Evolutionary conservation across 2,113 vertebrate genomes (phyloP).

Genomic region (Scalopus aquaticus): DNA sequence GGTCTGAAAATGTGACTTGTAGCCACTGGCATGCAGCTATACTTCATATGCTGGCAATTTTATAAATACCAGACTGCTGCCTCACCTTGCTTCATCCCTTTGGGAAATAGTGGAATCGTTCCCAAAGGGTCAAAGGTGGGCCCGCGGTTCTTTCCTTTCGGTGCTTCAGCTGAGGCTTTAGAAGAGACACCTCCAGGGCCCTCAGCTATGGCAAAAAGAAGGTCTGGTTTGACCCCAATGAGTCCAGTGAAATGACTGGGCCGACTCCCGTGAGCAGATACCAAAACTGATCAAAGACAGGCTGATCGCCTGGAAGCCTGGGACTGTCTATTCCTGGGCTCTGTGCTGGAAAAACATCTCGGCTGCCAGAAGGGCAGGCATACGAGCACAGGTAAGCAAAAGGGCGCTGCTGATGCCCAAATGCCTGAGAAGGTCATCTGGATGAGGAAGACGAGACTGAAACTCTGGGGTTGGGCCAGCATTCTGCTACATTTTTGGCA

Average conservation of each 20-base stretch:
- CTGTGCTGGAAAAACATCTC: slow-evolving; percentile 90
- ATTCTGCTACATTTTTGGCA: not conserved
- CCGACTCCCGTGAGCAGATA: not conserved
- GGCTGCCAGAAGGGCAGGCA: slow-evolving; percentile 91
- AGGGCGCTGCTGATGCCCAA: slow-evolving; percentile 92
- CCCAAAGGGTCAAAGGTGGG: not conserved
- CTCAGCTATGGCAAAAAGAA: not conserved
- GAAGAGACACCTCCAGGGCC: not conserved
- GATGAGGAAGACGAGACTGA: slow-evolving; percentile 90
- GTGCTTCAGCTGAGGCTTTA: not conserved
- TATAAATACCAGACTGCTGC: not conserved
- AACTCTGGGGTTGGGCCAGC: not conserved
- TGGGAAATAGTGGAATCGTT: not conserved
- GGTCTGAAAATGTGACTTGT: not conserved
- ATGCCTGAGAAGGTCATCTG: slow-evolving; percentile 93
- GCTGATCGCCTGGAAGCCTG: not conserved
- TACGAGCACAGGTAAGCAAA: slow-evolving; percentile 91
- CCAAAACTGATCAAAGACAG: not conserved
- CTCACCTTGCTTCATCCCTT: not conserved
- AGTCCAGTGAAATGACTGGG: not conserved
- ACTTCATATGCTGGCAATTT: not conserved
- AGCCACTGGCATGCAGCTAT: not conserved
- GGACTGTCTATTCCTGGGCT: slow-evolving; percentile 90
- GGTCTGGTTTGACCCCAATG: not conserved
- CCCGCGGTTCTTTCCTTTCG: too few species aligned